Base-by-base conservation (phyloP, 1,140 invertebrate genomes). In the Drosophila virilis region DNA sequence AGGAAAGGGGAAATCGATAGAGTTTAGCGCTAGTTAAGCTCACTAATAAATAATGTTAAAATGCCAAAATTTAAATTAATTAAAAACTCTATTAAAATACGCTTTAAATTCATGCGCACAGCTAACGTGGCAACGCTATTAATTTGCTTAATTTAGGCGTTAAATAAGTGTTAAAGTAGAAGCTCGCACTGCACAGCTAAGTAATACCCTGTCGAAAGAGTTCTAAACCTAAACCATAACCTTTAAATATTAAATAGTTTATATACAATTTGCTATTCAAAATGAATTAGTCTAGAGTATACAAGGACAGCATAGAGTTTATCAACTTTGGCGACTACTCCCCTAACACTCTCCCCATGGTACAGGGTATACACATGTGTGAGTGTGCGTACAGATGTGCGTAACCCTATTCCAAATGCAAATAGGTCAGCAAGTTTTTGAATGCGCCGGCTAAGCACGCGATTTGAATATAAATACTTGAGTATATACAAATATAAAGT, bases 51-150 rank as follows among this genome's bases (percentile, higher is more conserved):
- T 80, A 74, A 78, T 77, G 61, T 60, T 50, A 9, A 70, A 80
- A 68, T 78, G 68, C 37, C 77, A 51, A 70, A 80, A 83, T 86
- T 88, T 88, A 77, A 88, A 83, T 82, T 88, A 86, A 83, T 86
- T 79, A 88, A 54, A 75, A 75, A 65, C 52, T 65, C 17, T 37
- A 75, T 65, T 65, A 71, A 71, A 71, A 58, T 46, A 33, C 37
- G 60, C 17, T 40, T 70, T 58, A 68, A 61, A 69, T 61, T 62
- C 51, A 22, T 28, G 50, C 15, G 22, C 32, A 22, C 35, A 73
- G 37, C 33, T 57, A 62, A 78, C 50, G 38, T 3, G 4, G 42
- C 15, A 37, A 15, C 33, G 57, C 58, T 55, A 83, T 84, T 84
- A 80, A 84, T 77, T 80, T 78, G 52, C 28, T 40, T 48, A 32